phyloP scores from a whole-genome alignment of 2,888 invertebrate genomes.

The Ctena decussata region DNA sequence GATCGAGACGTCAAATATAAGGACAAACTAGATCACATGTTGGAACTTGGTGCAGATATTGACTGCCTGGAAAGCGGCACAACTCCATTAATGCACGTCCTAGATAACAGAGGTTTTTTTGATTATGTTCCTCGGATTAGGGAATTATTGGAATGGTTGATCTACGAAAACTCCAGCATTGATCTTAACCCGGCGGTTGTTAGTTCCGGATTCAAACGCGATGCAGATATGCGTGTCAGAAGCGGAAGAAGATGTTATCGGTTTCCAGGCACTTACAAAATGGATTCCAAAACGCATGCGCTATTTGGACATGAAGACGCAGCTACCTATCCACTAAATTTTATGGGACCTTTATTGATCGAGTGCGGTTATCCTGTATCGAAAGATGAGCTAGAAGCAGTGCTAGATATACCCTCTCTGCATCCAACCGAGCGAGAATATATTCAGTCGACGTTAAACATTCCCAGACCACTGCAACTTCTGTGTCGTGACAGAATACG shows the following conservation, averaged over 20 bases:
- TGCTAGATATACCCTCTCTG: background rate
- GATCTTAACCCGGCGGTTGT: background rate
- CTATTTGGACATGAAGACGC: background rate
- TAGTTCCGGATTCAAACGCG: background rate
- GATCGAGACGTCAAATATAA: background rate
- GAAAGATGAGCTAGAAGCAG: background rate
- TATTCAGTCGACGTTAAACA: background rate
- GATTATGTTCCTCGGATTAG: background rate
- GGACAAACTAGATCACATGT: background rate
- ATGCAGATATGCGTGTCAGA: background rate
- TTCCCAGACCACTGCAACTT: background rate
- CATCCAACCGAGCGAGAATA: background rate
- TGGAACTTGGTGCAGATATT: background rate
- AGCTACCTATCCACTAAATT: background rate
- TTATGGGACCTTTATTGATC: background rate
- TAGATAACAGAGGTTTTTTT: background rate
- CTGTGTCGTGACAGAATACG: background rate
- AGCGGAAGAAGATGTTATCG: background rate
- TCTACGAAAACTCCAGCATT: background rate
- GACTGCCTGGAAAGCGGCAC: background rate
- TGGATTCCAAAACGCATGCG: background rate
- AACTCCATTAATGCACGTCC: background rate
- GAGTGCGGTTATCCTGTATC: too few relatives aligned
- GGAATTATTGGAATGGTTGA: background rate
- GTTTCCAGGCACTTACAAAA: background rate